Base-by-base conservation (phyloP, 2,113 vertebrate species). In the Petroica traversi region DNA sequence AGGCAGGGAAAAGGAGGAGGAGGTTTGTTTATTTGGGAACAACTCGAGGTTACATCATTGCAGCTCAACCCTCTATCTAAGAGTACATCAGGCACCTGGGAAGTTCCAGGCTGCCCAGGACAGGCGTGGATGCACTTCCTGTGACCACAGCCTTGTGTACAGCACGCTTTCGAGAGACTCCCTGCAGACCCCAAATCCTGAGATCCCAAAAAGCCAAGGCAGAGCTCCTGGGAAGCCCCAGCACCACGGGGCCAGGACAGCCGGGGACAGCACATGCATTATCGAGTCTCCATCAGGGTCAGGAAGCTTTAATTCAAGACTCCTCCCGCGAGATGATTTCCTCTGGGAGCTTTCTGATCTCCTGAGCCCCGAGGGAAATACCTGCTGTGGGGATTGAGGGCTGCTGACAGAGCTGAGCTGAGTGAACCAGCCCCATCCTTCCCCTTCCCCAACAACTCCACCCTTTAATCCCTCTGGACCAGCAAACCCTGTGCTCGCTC, bases 231-330 rank as follows among this genome's bases (percentile, higher is more conserved):
- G 33, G 76, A 93, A 55, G 31, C 48, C 43, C 66, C 40, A 16
- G 36, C 4, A 6, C 19, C 83, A 55, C 11, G 59, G 71, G 58
- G 49, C 71, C 67, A 62, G 26, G 51, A 34, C 54, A 66, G 46
- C 33, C 14, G 4, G 63, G 46, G 86, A 66, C 49, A 68, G 29
- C 0, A 0, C n/a, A 22, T 0, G 0, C 2, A 0, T 11, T 41
- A 20, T 6, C 4, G 6, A 54, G 54, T 49, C 79, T 75, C 76
- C 62, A 57, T 6, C 36, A 41, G 78, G 81, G 87, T 29, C 88
- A 88, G 8, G 43, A 76, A 79, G 89, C 69, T 77, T 68, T 61
- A 68, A 82, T 31, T 54, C 63, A 43, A 86, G 79, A 74, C 57
- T 63, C 24, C 36, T 83, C 55, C 68, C 51, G 75, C 19, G 12